Percentiles rank a stretch among this genome's conserved stretches.
phyloP scores from a whole-genome alignment of 2,888 invertebrate genomes.

The Ellobium chinense region DNA sequence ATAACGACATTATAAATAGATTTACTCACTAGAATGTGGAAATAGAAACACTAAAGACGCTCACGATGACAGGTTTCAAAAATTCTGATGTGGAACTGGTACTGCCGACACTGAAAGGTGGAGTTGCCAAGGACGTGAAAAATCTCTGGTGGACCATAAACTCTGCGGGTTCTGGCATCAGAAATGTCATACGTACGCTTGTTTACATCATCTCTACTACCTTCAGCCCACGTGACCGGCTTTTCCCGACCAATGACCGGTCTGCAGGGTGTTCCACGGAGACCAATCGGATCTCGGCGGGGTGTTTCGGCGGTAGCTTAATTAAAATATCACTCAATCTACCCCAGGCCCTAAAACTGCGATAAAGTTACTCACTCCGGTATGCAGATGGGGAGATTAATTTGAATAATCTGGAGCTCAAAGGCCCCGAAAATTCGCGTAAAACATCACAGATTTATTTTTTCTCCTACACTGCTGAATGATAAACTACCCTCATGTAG shows the following conservation, averaged over 20 bases:
- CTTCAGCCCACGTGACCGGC: background rate
- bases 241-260: conserved; percentile 4
- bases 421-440: background rate
- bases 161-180: too few relatives aligned
- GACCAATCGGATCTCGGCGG: conserved; percentile 25
- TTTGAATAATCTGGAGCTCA: conserved; percentile 12
- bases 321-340: conserved; percentile 29
- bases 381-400: background rate
- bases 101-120: too few relatives aligned
- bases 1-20: too few relatives aligned
- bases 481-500: too few relatives aligned
- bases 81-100: too few relatives aligned
- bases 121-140: too few relatives aligned
- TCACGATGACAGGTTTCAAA: too few relatives aligned
- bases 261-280: conserved; percentile 30
- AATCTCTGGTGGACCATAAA: too few relatives aligned
- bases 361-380: conserved; percentile 19
- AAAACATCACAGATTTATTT: background rate
- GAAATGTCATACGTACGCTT: too few relatives aligned
- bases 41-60: too few relatives aligned
- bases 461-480: background rate
- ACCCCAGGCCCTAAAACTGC: background rate
- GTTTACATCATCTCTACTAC: conserved; percentile 19
- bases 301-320: conserved; percentile 27
- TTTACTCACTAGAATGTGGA: too few relatives aligned